Percentiles rank a stretch among this genome's conserved stretches.
phyloP scores from a whole-genome alignment of 2,113 vertebrate species.

The Tonatia bakeri region DNA sequence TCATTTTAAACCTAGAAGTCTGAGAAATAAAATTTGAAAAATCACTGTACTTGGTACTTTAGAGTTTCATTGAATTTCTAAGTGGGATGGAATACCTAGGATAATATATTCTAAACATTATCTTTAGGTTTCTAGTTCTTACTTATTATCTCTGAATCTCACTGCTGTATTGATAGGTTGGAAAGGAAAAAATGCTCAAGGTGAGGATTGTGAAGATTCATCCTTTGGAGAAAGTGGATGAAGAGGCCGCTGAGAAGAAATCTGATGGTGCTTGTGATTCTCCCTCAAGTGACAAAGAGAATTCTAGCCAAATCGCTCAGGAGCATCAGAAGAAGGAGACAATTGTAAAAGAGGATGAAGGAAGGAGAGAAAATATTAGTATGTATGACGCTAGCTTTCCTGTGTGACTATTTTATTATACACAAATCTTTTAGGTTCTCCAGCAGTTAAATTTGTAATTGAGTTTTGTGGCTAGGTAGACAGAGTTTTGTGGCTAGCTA shows the following conservation, averaged over 20 bases:
- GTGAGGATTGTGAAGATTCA: conserved; percentile 92
- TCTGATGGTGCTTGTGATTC: conserved; percentile 94
- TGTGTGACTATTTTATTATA: neutral
- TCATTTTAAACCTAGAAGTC: neutral
- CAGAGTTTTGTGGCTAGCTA: neutral
- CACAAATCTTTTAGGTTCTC: neutral
- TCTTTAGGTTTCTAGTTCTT: neutral
- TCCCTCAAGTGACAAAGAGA: conserved; percentile 98
- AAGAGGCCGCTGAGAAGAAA: conserved; percentile 90
- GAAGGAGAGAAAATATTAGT: conserved; percentile 90
- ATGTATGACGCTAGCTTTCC: conserved; percentile 76
- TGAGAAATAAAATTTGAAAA: conserved; percentile 1
- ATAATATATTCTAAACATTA: neutral
- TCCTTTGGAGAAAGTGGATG: conserved; percentile 88
- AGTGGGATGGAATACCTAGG: neutral
- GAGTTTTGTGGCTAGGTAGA: neutral
- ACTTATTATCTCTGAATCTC: conserved; percentile 16
- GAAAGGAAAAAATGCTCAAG: conserved; percentile 91
- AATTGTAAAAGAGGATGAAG: conserved; percentile 88
- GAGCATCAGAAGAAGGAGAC: conserved; percentile 91
- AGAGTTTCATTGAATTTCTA: neutral
- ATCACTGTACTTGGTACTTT: neutral
- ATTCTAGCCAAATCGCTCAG: conserved; percentile 87
- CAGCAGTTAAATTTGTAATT: neutral
- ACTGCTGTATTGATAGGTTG: conserved; percentile 80